Conservation (phyloP, 2,888 invertebrate species). For the Drosophila nr. medialis region DNA sequence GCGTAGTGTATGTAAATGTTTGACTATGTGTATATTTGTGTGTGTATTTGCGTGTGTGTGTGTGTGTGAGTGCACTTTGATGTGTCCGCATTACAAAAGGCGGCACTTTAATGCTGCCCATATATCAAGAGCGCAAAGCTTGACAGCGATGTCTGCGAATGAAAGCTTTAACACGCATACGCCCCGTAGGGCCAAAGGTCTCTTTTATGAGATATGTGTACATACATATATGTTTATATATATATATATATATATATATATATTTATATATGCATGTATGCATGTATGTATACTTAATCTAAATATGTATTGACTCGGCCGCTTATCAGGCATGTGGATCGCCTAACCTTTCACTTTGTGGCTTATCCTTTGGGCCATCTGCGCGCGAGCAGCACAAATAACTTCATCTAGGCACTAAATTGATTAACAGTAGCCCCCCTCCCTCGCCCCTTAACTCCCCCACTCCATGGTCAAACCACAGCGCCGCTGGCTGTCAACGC, state of each 20-base stretch:
- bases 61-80: conserved; percentile 64
- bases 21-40: conserved; percentile 25
- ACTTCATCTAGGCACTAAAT: conserved; percentile 68
- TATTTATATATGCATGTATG: conserved; percentile 1
- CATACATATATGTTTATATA: no score
- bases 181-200: conserved; percentile 60
- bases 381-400: conserved; percentile 55
- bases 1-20: conserved; percentile 63
- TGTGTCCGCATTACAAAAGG: conserved; percentile 73
- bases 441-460: not conserved
- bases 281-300: conserved; percentile 1
- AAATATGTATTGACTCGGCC: not conserved
- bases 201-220: not conserved
- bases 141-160: conserved; percentile 56
- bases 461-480: not conserved
- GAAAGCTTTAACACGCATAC: conserved; percentile 72
- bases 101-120: conserved; percentile 71
- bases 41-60: conserved; percentile 19
- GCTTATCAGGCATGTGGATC: conserved; percentile 48
- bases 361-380: conserved; percentile 58
- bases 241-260: not conserved
- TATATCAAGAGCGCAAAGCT: conserved; percentile 72
- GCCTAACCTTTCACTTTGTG: conserved; percentile 36
- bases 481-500: conserved; percentile 61
- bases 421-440: conserved; percentile 74